Percentiles rank a stretch among this genome's conserved stretches.
phyloP scores from a whole-genome alignment of 2,797 vertebrate species.

The Morelia viridis region DNA sequence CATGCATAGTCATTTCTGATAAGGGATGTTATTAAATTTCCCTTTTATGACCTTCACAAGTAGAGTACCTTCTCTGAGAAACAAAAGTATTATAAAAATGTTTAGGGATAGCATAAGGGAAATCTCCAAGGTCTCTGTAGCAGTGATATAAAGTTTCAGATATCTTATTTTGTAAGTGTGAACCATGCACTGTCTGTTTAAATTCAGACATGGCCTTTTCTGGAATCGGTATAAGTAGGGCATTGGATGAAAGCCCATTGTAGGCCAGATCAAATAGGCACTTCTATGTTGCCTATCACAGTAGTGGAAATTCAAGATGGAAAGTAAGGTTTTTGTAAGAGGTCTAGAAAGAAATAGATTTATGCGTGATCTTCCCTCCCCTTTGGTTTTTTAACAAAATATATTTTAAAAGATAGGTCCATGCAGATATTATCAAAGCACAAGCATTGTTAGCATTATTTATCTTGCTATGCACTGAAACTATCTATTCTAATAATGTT shows the following conservation, averaged over 20 bases:
- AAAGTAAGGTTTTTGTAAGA: not conserved
- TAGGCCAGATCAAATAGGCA: not conserved
- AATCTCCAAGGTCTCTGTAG: not conserved
- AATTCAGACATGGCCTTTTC: not conserved
- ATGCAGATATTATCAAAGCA: not conserved
- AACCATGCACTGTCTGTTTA: not conserved
- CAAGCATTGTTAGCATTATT: not conserved
- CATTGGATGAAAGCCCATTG: not conserved
- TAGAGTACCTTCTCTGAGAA: not conserved
- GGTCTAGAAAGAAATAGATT: constrained; percentile 6
- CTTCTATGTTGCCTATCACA: constrained; percentile 12
- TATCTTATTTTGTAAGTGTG: not conserved
- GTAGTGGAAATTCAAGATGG: not conserved
- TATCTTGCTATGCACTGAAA: not conserved
- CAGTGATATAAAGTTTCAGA: not conserved
- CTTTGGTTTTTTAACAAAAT: not conserved
- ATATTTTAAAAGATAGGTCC: not conserved
- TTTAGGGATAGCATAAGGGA: not conserved
- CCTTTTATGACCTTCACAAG: not conserved
- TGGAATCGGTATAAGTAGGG: not conserved
- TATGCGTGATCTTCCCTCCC: not conserved
- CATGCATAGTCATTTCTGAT: not conserved
- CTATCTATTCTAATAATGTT: not conserved
- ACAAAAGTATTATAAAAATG: not conserved
- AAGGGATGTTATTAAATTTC: not conserved